These are phyloP conservation scores for Notiomystis cincta DNA, from an alignment of 2,113 vertebrate species.

Conservation along the genomic window DNA sequence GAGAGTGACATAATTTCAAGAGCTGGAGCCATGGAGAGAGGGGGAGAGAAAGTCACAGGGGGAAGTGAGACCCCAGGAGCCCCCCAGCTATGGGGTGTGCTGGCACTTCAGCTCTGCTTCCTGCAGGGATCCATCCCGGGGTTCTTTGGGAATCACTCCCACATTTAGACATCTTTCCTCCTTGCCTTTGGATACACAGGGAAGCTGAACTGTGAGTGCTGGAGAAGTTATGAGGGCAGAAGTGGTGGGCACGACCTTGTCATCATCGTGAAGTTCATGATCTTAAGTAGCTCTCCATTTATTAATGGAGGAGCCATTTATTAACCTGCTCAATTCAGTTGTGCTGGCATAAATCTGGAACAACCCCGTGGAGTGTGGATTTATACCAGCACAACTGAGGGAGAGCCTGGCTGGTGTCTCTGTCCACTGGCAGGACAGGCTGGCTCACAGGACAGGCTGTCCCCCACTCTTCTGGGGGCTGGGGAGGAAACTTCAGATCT, in stretches of 20 bases:
- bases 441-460: not conserved
- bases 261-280: not conserved
- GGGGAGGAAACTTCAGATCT: not conserved
- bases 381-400: accelerated
- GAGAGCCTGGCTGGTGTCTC: not conserved
- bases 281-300: conserved; percentile 26
- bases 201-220: not conserved
- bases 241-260: not conserved
- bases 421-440: not conserved
- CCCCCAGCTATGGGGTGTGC: not conserved
- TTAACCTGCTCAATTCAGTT: conserved; percentile 1
- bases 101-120: not conserved
- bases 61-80: not conserved
- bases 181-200: not conserved
- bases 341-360: not conserved
- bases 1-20: conserved; percentile 24
- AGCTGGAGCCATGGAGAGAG: not conserved
- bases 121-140: accelerated
- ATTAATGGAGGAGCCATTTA: conserved; percentile 20
- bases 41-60: not conserved
- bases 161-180: not conserved
- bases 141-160: not conserved
- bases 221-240: not conserved
- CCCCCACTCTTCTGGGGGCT: not conserved
- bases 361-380: not conserved